phyloP scores from a whole-genome alignment of 2,797 vertebrate genomes.

The Anisognathus igniventris region DNA sequence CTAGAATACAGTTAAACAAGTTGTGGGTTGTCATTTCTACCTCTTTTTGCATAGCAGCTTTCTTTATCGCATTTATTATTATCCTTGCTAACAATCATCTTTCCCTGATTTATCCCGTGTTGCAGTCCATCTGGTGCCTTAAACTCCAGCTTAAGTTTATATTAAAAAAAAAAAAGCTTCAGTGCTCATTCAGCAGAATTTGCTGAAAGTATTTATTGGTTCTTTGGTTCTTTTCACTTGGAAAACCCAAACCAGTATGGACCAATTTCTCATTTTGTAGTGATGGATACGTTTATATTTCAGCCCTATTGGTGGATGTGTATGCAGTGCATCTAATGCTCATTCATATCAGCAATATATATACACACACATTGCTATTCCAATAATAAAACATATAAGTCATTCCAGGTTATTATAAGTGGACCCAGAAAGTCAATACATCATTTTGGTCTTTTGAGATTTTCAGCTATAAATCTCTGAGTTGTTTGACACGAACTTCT shows the following conservation, averaged over 20 bases:
- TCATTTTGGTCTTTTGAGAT: neutral
- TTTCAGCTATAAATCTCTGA: neutral
- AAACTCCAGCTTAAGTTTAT: neutral
- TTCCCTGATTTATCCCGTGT: neutral
- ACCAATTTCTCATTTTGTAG: neutral
- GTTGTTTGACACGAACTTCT: neutral
- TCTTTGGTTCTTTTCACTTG: neutral
- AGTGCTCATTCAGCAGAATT: neutral
- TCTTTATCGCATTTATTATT: neutral
- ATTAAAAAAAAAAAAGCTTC: neutral
- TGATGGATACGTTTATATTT: neutral
- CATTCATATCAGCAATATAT: neutral
- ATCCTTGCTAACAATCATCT: neutral
- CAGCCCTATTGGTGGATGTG: neutral
- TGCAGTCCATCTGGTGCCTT: neutral
- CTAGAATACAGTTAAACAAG: neutral
- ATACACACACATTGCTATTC: neutral
- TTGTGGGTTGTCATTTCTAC: neutral
- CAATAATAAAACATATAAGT: slow-evolving; percentile 3
- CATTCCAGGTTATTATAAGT: neutral
- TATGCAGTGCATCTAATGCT: neutral
- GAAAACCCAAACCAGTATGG: neutral
- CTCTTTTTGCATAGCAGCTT: neutral
- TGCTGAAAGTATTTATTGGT: neutral
- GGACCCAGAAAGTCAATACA: neutral